Percentiles rank a stretch among this genome's conserved stretches.
These are phyloP conservation scores for Chaitophorus viminalis DNA, from an alignment of 2,888 invertebrate species.

Conservation along the genomic window DNA sequence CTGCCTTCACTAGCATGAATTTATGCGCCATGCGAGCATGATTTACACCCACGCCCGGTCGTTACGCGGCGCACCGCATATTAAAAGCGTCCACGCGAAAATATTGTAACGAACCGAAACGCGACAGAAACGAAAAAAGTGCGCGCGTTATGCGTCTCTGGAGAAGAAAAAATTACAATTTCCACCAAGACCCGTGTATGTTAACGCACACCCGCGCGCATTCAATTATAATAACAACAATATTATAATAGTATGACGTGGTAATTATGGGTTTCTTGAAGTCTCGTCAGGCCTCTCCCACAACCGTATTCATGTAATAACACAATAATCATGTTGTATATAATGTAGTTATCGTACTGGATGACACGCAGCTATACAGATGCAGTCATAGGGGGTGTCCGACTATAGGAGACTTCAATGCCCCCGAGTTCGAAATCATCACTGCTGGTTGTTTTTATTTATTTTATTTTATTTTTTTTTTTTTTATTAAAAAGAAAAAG, in stretches of 20 bases:
- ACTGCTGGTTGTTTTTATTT: too few species aligned
- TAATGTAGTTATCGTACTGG: too few species aligned
- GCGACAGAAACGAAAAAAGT: too few species aligned
- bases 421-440: too few species aligned
- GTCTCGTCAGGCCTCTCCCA: not conserved
- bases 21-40: not conserved
- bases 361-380: too few species aligned
- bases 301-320: too few species aligned
- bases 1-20: not conserved
- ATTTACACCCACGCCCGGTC: constrained; percentile 27
- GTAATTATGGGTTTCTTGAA: not conserved
- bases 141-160: not conserved
- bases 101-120: not conserved
- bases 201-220: not conserved
- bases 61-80: not conserved
- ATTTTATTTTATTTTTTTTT: too few species aligned
- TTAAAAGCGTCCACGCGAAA: not conserved
- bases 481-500: too few species aligned
- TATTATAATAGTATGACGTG: not conserved
- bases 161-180: not conserved
- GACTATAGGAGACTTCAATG: too few species aligned
- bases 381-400: too few species aligned
- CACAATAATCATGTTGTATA: too few species aligned
- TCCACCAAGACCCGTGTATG: not conserved
- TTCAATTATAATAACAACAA: not conserved